phyloP scores from a whole-genome alignment of 2,113 vertebrate genomes.

The Propithecus coquereli region DNA sequence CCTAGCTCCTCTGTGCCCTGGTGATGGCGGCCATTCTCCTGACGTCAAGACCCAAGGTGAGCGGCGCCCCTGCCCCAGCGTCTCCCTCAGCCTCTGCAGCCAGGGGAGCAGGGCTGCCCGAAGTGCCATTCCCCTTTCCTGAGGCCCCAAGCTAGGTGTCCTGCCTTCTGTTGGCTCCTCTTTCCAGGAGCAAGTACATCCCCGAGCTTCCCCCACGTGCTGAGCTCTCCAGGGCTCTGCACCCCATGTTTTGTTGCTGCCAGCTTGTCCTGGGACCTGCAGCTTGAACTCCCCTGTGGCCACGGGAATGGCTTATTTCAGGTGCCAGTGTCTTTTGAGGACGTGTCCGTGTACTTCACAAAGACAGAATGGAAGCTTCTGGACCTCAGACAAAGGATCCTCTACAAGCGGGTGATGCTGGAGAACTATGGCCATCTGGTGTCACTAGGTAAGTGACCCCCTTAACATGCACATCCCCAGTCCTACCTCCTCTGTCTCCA shows the following conservation, averaged over 20 bases:
- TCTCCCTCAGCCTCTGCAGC: background rate
- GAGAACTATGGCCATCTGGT: constrained; percentile 63
- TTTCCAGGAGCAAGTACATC: background rate
- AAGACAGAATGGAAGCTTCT: constrained; percentile 68
- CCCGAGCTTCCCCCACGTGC: background rate
- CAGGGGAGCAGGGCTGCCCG: too few relatives aligned
- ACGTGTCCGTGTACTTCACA: constrained; percentile 60
- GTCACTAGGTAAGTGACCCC: constrained; percentile 56
- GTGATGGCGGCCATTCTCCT: constrained; percentile 36
- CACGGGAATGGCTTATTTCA: background rate
- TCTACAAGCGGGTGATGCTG: constrained; percentile 64
- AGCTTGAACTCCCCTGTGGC: background rate
- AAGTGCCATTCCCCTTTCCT: background rate
- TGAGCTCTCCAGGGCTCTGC: background rate
- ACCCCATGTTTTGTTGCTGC: background rate
- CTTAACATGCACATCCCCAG: background rate
- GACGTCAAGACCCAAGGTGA: constrained; percentile 43
- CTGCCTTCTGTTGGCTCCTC: background rate
- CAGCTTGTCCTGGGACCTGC: background rate
- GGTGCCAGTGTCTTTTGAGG: constrained; percentile 61
- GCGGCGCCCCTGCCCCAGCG: background rate
- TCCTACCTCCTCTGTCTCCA: background rate
- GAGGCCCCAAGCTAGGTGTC: background rate
- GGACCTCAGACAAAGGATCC: constrained; percentile 33
- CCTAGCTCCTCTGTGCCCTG: background rate